A percentile compares a stretch with the other conserved stretches of the same genome.
phyloP scores from a whole-genome alignment of 2,888 invertebrate species.

The Gymnocheta viridis region DNA sequence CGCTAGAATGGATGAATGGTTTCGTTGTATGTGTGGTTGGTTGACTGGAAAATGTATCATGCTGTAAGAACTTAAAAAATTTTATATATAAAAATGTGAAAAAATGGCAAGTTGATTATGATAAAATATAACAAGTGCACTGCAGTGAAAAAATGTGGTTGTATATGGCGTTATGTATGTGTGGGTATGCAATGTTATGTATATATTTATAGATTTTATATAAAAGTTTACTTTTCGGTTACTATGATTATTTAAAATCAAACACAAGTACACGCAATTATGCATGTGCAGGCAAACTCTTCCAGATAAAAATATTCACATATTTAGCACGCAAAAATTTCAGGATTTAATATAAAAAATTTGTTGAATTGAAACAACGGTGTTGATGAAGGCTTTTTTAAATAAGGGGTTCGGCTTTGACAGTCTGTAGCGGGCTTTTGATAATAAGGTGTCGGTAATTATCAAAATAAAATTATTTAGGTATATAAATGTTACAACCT shows the following conservation, averaged over 20 bases:
- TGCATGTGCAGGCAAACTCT: not conserved
- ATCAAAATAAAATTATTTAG: no score
- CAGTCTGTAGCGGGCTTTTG: no score
- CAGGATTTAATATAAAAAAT: no score
- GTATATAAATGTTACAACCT: no score
- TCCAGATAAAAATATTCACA: not conserved
- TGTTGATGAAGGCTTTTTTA: no score
- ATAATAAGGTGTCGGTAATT: no score
- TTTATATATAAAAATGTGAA: not conserved
- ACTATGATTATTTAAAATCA: conserved; percentile 21
- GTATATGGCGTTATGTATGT: not conserved
- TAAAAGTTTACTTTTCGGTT: conserved; percentile 45
- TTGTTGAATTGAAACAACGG: no score
- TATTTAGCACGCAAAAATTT: no score
- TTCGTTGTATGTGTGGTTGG: conserved; percentile 28
- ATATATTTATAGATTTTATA: not conserved
- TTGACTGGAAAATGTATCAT: conserved; percentile 38
- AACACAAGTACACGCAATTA: no score
- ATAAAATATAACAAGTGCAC: conserved; percentile 64
- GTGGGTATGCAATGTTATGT: not conserved
- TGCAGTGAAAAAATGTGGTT: conserved; percentile 59
- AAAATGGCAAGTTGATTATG: conserved; percentile 53
- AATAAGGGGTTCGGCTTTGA: no score
- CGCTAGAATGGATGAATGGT: conserved; percentile 28
- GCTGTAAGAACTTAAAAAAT: not conserved